Percentiles rank a stretch among this genome's conserved stretches.
These are phyloP conservation scores for Struthidea cinerea DNA, from an alignment of 2,113 vertebrate genomes.

Conservation along the genomic window DNA sequence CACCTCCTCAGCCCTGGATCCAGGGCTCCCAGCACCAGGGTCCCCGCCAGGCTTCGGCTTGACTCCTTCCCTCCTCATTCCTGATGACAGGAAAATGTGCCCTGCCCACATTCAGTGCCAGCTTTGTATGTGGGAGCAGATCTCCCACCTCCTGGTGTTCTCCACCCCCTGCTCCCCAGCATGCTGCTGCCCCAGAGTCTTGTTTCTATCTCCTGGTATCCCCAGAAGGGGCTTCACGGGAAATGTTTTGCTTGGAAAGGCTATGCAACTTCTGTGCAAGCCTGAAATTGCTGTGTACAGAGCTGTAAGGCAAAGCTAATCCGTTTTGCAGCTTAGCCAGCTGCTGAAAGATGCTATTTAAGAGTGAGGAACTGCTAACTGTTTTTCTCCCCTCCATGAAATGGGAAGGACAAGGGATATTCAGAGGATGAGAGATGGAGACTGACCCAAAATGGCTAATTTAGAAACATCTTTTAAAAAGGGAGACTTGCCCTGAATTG, in stretches of 20 bases:
- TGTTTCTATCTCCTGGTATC: neutral
- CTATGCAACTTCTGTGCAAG: neutral
- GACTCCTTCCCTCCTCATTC: neutral
- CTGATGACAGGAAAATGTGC: neutral
- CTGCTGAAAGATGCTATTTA: neutral
- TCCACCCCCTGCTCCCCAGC: neutral
- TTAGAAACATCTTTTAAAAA: neutral
- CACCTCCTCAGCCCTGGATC: neutral
- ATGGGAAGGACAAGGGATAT: neutral
- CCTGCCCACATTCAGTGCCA: neutral
- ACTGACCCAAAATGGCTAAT: neutral
- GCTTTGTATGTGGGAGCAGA: neutral
- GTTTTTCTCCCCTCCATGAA: neutral
- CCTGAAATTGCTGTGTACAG: neutral
- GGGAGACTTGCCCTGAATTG: neutral
- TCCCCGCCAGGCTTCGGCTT: accelerated
- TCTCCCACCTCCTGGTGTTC: neutral
- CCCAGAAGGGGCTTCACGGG: neutral
- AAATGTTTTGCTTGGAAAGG: neutral
- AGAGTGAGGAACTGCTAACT: neutral
- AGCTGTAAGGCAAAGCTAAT: constrained; percentile 29
- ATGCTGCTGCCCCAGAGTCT: neutral
- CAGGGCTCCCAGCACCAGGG: neutral
- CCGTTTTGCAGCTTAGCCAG: neutral
- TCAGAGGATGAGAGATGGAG: neutral